Evolutionary conservation across 2,797 vertebrate genomes (phyloP).

Genomic region (Percopsis omiscomaycus): DNA sequence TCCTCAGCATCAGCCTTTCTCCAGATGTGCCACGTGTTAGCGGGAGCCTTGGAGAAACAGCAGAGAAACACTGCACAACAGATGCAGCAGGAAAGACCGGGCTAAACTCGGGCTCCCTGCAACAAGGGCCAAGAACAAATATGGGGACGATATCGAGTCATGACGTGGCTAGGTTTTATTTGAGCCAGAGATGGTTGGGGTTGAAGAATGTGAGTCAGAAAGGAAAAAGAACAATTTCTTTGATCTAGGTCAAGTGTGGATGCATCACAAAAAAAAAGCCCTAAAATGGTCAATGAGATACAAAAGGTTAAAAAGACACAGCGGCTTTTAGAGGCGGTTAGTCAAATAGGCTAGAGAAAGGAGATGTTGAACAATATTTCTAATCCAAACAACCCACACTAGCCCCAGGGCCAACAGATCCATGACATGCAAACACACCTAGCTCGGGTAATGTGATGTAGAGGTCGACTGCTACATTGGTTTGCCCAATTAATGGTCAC

Average conservation of each 20-base stretch:
- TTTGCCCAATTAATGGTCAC: too few relatives aligned
- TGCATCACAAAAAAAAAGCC: constrained; percentile 29
- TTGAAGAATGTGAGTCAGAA: background rate
- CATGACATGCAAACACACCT: constrained; percentile 33
- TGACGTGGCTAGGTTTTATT: constrained; percentile 56
- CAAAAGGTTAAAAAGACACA: constrained; percentile 48
- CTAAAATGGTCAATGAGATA: constrained; percentile 14
- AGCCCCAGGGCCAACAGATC: constrained; percentile 41
- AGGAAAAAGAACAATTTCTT: constrained; percentile 29
- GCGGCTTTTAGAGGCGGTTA: constrained; percentile 19
- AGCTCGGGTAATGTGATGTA: too few relatives aligned
- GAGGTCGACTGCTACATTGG: too few relatives aligned
- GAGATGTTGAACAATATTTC: constrained; percentile 36
- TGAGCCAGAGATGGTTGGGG: constrained; percentile 36
- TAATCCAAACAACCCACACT: constrained; percentile 55
- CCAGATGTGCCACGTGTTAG: constrained; percentile 85
- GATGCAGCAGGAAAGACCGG: constrained; percentile 70
- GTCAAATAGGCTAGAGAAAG: too few relatives aligned
- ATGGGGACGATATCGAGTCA: constrained; percentile 54
- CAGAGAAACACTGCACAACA: constrained; percentile 67
- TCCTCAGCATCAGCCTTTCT: constrained; percentile 72
- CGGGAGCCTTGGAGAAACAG: constrained; percentile 57
- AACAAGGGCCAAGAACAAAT: constrained; percentile 47
- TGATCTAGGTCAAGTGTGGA: constrained; percentile 44
- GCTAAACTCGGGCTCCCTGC: constrained; percentile 18